phyloP scores from a whole-genome alignment of 2,113 vertebrate species.

The Ciconia maguari region DNA sequence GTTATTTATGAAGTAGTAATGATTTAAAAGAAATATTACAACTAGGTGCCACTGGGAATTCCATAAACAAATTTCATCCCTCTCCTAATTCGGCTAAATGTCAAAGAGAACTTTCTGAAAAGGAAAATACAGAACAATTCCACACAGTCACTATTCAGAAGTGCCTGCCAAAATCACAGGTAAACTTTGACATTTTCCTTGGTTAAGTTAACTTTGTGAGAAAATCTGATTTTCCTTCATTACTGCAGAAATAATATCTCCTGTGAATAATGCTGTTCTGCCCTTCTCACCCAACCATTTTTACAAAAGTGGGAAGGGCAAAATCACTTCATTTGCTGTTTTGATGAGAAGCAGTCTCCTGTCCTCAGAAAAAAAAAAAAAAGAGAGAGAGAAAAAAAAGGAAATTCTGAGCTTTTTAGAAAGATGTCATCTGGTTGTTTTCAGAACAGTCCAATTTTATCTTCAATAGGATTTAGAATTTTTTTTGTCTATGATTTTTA shows the following conservation, averaged over 20 bases:
- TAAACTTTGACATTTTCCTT: neutral
- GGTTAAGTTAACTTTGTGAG: neutral
- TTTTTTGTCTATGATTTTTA: neutral
- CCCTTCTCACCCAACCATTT: neutral
- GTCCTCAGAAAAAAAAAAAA: rapidly evolving
- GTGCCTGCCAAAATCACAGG: neutral
- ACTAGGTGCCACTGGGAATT: neutral
- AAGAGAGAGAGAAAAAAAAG: neutral
- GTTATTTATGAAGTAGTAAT: neutral
- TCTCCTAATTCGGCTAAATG: neutral
- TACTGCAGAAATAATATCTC: neutral
- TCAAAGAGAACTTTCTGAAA: neutral
- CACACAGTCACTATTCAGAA: neutral
- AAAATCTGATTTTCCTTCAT: neutral
- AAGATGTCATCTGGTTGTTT: neutral
- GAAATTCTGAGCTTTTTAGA: neutral
- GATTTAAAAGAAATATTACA: neutral
- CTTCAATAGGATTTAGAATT: neutral
- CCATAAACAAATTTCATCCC: neutral
- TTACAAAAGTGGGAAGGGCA: neutral
- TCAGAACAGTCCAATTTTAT: neutral
- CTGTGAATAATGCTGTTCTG: neutral
- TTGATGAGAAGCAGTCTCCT: neutral
- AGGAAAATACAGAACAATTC: neutral
- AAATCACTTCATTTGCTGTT: neutral